Conservation (phyloP, 2,797 vertebrate species). For the Trachops cirrhosus region DNA sequence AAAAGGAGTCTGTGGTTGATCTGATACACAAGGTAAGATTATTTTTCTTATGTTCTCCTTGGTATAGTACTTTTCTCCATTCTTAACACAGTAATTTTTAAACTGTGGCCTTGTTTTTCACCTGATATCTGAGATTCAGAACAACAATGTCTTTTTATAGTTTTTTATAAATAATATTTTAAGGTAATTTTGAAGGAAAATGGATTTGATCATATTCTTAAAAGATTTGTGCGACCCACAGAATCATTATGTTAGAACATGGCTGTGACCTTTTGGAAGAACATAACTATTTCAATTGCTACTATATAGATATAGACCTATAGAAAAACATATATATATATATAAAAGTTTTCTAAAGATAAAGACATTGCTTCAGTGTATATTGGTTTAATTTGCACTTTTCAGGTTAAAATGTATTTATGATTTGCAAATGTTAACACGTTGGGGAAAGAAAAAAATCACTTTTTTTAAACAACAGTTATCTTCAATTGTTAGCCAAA, state of each 20-base stretch:
- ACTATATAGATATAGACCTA: not conserved
- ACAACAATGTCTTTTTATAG: not conserved
- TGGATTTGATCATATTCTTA: not conserved
- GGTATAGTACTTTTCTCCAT: not conserved
- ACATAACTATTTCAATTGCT: not conserved
- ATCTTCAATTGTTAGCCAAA: not conserved
- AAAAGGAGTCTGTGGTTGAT: not conserved
- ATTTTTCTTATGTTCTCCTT: not conserved
- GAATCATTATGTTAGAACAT: not conserved
- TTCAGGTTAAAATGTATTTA: not conserved
- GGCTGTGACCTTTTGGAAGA: not conserved
- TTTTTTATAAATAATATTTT: not conserved
- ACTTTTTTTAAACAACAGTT: not conserved
- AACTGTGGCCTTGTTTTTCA: not conserved
- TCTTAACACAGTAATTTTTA: not conserved
- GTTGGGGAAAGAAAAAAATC: not conserved
- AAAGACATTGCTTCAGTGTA: not conserved
- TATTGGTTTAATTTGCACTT: not conserved
- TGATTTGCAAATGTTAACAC: not conserved
- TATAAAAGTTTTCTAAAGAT: not conserved
- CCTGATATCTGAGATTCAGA: not conserved
- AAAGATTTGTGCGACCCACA: not conserved
- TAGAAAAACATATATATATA: too few relatives aligned
- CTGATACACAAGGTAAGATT: not conserved
- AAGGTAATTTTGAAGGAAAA: not conserved